Evolutionary conservation across 2,888 invertebrate species (phyloP).

Genomic region (Lasioglossum leucozonium): DNA sequence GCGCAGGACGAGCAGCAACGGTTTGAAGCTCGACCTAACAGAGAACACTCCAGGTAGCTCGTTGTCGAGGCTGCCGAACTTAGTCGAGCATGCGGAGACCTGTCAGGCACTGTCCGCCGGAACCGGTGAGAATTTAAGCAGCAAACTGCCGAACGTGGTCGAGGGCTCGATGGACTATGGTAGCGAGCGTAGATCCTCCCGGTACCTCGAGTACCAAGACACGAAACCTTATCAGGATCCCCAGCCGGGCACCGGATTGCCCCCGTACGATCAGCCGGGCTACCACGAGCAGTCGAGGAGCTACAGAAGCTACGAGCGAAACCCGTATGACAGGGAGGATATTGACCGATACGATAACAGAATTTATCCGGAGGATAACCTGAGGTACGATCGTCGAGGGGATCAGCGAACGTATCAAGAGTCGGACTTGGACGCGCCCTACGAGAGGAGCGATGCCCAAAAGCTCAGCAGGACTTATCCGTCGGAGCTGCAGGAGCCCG

Average conservation of each 20-base stretch:
- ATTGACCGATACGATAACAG: conserved; percentile 80
- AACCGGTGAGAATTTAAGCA: conserved; percentile 82
- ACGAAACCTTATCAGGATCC: conserved; percentile 72
- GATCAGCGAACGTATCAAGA: conserved; percentile 80
- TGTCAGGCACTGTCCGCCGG: conserved; percentile 69
- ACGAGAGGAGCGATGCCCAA: conserved; percentile 77
- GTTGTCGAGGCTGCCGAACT: conserved; percentile 80
- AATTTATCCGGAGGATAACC: conserved; percentile 79
- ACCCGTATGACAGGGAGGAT: conserved; percentile 77
- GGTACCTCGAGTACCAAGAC: conserved; percentile 82
- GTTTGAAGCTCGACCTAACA: conserved; percentile 83
- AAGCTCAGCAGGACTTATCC: conserved; percentile 76
- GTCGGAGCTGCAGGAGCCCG: conserved; percentile 71
- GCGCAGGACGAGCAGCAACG: conserved; percentile 82
- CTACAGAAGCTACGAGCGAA: conserved; percentile 77
- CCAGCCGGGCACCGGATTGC: conserved; percentile 60
- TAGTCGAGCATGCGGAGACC: conserved; percentile 83
- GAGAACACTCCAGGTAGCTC: conserved; percentile 84
- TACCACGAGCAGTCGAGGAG: conserved; percentile 72
- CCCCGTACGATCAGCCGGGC: conserved; percentile 64
- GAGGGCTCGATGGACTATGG: conserved; percentile 85
- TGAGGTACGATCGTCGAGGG: conserved; percentile 78
- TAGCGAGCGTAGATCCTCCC: conserved; percentile 83
- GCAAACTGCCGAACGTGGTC: conserved; percentile 84
- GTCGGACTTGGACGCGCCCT: conserved; percentile 82